Percentiles rank a stretch among this genome's conserved stretches.
Evolutionary conservation across 2,113 vertebrate species (phyloP).

Genomic region (Nicator chloris): DNA sequence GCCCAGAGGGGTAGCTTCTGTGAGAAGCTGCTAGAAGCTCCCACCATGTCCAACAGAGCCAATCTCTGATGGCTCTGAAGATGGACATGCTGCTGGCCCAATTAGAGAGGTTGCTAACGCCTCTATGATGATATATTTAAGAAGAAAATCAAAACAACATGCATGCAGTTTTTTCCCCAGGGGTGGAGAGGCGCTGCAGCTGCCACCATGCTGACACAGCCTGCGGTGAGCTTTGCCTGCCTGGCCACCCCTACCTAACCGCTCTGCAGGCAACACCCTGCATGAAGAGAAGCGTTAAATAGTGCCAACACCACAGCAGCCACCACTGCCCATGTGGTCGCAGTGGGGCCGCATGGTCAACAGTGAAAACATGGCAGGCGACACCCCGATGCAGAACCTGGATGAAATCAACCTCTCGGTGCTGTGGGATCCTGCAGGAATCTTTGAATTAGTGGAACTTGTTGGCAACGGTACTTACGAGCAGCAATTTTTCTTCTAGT

Average conservation of each 20-base stretch:
- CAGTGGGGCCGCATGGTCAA: neutral
- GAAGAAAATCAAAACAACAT: neutral
- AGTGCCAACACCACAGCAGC: no score
- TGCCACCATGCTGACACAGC: neutral
- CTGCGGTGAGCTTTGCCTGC: neutral
- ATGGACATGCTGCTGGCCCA: neutral
- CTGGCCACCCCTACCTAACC: neutral
- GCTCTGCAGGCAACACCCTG: neutral
- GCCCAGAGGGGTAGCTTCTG: neutral
- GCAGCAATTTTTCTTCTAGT: neutral
- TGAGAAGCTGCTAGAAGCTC: neutral
- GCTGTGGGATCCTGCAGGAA: neutral
- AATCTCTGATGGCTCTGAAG: neutral
- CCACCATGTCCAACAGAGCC: neutral
- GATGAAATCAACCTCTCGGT: neutral
- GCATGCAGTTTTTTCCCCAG: neutral
- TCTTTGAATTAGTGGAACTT: neutral
- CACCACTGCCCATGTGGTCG: neutral
- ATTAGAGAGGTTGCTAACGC: neutral
- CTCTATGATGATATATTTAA: neutral
- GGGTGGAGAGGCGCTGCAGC: neutral
- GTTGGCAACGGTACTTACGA: neutral
- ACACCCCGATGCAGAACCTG: neutral
- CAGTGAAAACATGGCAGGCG: neutral
- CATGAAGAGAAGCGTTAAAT: neutral